Evolutionary conservation across 2,113 vertebrate genomes (phyloP).

Genomic region (Haliaeetus leucogaster): DNA sequence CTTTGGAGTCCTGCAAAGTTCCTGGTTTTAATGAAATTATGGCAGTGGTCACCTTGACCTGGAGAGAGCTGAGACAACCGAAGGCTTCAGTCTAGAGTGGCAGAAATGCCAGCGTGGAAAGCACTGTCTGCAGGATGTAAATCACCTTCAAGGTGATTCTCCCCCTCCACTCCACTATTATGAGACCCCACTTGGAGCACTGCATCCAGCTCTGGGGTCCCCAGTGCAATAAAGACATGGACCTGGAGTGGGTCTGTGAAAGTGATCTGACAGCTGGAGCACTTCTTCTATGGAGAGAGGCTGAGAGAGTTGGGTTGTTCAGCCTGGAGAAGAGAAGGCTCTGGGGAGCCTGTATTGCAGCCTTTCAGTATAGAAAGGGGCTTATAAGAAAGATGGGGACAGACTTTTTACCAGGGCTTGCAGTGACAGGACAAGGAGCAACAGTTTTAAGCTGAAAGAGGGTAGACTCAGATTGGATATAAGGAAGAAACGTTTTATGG

Average conservation of each 20-base stretch:
- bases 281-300: neutral
- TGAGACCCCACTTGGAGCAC: neutral
- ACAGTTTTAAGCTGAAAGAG: neutral
- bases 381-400: neutral
- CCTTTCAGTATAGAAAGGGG: neutral
- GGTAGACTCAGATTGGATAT: fast-evolving
- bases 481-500: neutral
- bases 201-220: neutral
- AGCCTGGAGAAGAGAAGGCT: neutral
- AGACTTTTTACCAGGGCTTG: neutral
- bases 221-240: neutral
- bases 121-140: neutral
- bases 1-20: neutral
- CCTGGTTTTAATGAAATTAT: neutral
- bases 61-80: neutral
- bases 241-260: neutral
- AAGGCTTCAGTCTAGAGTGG: neutral
- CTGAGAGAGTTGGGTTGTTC: neutral
- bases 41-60: neutral
- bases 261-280: neutral
- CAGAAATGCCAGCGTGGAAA: neutral
- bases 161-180: neutral
- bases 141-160: neutral
- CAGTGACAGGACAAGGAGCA: neutral
- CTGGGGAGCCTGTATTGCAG: fast-evolving